These are phyloP conservation scores for Thysanoteuthis rhombus DNA, from an alignment of 2,888 invertebrate species.

Conservation along the genomic window DNA sequence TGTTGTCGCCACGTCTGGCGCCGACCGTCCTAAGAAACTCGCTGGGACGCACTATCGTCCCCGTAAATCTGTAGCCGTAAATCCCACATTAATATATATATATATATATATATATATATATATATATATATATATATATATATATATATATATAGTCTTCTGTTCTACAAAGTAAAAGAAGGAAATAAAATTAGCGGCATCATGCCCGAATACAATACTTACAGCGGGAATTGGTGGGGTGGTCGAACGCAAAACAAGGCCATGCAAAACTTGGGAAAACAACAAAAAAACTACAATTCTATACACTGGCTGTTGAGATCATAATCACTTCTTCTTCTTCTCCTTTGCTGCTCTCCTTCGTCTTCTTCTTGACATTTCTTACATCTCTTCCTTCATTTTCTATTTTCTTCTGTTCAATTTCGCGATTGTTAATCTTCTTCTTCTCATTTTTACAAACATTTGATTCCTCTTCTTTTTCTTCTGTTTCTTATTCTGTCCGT, in stretches of 20 bases:
- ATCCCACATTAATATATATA: background rate
- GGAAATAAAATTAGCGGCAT: background rate
- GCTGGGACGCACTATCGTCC: background rate
- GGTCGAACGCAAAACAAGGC: too few relatives aligned
- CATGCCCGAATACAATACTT: constrained; percentile 12
- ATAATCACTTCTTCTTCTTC: too few relatives aligned
- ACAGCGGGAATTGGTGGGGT: background rate
- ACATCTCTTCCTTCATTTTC: too few relatives aligned
- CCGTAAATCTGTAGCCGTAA: background rate
- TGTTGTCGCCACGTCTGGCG: constrained; percentile 12
- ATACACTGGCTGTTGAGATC: too few relatives aligned
- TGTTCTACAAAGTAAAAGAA: background rate
- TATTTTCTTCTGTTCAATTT: too few relatives aligned
- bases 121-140: background rate
- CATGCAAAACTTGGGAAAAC: background rate
- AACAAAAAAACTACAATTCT: background rate
- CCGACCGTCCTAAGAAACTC: constrained; percentile 12
- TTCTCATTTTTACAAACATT: too few relatives aligned
- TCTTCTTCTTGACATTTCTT: too few relatives aligned
- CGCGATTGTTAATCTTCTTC: too few relatives aligned
- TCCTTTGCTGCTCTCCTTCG: too few relatives aligned
- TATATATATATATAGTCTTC: background rate
- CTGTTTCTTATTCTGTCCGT: too few relatives aligned
- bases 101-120: background rate
- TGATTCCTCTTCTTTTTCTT: too few relatives aligned